These are phyloP conservation scores for Microchrysa polita DNA, from an alignment of 2,888 invertebrate species.

Conservation along the genomic window DNA sequence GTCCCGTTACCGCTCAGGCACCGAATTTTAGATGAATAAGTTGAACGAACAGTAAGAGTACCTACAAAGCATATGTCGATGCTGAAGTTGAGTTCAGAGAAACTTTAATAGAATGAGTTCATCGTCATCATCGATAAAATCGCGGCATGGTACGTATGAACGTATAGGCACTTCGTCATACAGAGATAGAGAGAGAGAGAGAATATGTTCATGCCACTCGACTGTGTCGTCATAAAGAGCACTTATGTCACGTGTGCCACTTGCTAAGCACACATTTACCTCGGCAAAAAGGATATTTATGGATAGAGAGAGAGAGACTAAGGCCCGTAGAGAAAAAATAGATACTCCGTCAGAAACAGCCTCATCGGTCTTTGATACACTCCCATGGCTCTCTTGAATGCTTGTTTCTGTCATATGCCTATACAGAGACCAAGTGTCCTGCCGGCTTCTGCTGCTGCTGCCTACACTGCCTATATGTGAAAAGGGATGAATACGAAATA, in stretches of 20 bases:
- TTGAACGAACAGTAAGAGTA: slow-evolving; percentile 32
- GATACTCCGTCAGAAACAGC: too few species aligned
- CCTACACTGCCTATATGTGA: neutral
- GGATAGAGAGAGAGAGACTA: too few species aligned
- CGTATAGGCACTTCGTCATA: slow-evolving; percentile 13
- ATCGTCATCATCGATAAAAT: slow-evolving; percentile 41
- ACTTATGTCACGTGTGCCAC: slow-evolving; percentile 43
- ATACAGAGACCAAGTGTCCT: too few species aligned
- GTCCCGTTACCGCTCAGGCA: too few species aligned
- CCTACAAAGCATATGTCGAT: too few species aligned
- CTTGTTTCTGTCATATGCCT: neutral
- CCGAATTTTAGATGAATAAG: slow-evolving; percentile 16
- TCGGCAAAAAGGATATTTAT: neutral
- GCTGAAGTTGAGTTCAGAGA: slow-evolving; percentile 7
- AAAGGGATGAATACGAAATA: neutral
- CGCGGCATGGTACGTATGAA: too few species aligned
- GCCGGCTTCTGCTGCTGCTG: too few species aligned
- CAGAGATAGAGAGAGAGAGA: too few species aligned
- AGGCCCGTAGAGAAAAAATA: too few species aligned
- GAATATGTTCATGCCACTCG: slow-evolving; percentile 35
- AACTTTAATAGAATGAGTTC: slow-evolving; percentile 38
- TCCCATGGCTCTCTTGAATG: too few species aligned
- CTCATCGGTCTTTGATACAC: slow-evolving; percentile 4
- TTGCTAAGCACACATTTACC: slow-evolving; percentile 40
- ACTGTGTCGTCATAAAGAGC: slow-evolving; percentile 37